A percentile compares a stretch with the other conserved stretches of the same genome.
Conservation (phyloP, 2,888 invertebrate species). For the Clitarchus hookeri region DNA sequence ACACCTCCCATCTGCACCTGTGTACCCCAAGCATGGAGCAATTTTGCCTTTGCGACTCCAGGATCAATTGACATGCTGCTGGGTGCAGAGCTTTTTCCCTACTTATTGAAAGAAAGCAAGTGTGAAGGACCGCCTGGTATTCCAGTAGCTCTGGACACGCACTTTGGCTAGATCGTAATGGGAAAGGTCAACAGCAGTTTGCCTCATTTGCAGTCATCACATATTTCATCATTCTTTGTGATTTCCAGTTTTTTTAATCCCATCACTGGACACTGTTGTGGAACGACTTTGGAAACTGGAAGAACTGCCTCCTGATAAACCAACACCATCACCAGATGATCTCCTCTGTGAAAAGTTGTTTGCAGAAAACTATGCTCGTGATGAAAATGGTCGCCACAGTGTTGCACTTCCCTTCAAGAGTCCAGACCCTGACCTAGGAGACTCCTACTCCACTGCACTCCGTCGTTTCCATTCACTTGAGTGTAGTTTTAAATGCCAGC, state of each 20-base stretch:
- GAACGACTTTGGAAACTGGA: neutral
- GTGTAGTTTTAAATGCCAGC: neutral
- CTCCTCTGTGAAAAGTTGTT: neutral
- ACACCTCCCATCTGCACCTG: neutral
- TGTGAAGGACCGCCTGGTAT: neutral
- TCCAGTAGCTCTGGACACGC: neutral
- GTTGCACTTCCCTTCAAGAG: neutral
- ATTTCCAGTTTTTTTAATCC: neutral
- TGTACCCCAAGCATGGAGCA: neutral
- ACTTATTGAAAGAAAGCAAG: neutral
- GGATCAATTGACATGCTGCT: neutral
- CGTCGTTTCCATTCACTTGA: neutral
- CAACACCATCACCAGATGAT: neutral
- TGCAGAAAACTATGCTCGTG: neutral
- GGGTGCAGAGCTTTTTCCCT: neutral
- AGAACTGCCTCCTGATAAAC: neutral
- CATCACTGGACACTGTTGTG: neutral
- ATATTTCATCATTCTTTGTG: no score
- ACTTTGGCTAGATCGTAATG: neutral
- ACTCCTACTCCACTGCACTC: neutral
- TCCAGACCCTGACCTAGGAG: neutral
- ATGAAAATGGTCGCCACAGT: neutral
- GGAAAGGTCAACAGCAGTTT: neutral
- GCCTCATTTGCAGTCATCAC: no score
- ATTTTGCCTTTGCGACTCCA: neutral